phyloP scores from a whole-genome alignment of 2,888 invertebrate genomes.

The Xestia rhomboidea region DNA sequence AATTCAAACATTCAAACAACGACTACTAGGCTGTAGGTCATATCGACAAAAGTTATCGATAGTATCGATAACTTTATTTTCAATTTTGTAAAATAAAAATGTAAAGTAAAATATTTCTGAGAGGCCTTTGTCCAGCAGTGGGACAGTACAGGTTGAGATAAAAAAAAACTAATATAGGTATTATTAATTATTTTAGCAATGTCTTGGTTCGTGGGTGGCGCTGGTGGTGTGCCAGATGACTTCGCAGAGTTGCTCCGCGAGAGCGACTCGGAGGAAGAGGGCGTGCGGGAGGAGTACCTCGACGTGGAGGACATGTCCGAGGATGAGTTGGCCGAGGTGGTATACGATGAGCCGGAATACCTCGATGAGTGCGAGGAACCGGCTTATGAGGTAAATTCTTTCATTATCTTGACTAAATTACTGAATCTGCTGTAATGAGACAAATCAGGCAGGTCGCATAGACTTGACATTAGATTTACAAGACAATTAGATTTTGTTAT shows the following conservation, averaged over 20 bases:
- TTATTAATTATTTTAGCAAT: not conserved
- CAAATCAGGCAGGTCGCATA: too few species aligned
- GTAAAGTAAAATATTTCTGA: not conserved
- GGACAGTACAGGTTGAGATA: not conserved
- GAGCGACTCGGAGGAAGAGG: not conserved
- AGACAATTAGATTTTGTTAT: too few species aligned
- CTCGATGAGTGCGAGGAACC: too few species aligned
- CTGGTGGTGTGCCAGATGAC: not conserved
- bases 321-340: not conserved
- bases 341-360: not conserved
- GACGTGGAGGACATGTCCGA: not conserved
- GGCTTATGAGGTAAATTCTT: not conserved
- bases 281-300: not conserved
- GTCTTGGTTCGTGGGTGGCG: not conserved
- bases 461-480: too few species aligned
- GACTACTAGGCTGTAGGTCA: not conserved
- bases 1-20: not conserved
- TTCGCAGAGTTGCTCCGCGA: not conserved
- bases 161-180: not conserved
- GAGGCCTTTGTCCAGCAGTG: not conserved
- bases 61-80: constrained; percentile 1
- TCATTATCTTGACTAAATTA: not conserved
- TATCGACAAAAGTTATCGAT: not conserved
- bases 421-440: too few species aligned
- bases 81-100: not conserved